Evolutionary conservation across 2,888 invertebrate genomes (phyloP), one percentile per base, ranked within the genome.

Genomic region (Dorcus parallelipipedus): DNA sequence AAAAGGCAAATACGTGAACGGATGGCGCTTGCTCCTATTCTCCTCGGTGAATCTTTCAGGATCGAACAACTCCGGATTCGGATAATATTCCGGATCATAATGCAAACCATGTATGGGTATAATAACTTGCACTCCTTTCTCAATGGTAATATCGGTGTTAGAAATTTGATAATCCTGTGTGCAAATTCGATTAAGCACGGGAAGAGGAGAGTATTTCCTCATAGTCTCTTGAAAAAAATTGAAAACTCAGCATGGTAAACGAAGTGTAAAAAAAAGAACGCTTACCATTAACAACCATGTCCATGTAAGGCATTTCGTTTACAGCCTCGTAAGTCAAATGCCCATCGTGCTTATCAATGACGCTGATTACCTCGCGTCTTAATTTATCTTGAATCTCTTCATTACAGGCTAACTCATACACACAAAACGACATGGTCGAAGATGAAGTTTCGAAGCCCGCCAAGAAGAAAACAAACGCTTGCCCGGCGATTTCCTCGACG

Each of bases 371-470:
- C 65, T 82, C 80, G 1, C 69, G 23, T 4, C 78, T 70, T 6
- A 80, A 59, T 62, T 71, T 79, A 1, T 75, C 68, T 59, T 82
- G 82, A 2, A 80, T 60, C 0, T 77, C 71, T 1, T 67, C 71
- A 58, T 80, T 66, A 1, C 53, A 38, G 0, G 81, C 78, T 7
- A 82, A 59, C 23, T 77, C 72, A 60, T 76, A 79, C 0, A 73
- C 64, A 0, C 75, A 58, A 47, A 75, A 78, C 9, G 72, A 71
- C 43, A 80, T 63, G 0, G 76, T 74, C 0, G 75, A 68, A 1
- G 78, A 76, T 0, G 79, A 78, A 0, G 80, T 80, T 56, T 80
- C 80, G 60, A 76, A 79, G 1, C 79, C 80, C 10, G 79, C 81
- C 1, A 77, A 38, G 57, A 79, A 79, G 62, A 81, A 79, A 0